Conservation (phyloP, 2,888 invertebrate genomes). For the Acanthococcus lagerstroemiae region DNA sequence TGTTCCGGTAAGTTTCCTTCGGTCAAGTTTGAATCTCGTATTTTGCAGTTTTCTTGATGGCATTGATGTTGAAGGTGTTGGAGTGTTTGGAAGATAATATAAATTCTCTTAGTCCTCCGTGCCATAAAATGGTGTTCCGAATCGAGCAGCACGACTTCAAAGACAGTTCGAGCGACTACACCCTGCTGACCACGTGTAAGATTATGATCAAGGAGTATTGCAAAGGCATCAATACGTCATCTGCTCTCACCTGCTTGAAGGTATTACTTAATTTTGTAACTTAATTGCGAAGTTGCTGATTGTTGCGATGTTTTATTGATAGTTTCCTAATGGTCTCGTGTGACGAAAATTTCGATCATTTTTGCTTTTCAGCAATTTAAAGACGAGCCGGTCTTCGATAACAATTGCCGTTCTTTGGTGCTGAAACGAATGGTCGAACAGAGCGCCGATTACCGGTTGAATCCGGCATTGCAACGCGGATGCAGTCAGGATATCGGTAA, state of each 20-base stretch:
- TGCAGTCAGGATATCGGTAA: slow-evolving; percentile 74
- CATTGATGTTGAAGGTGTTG: slow-evolving; percentile 57
- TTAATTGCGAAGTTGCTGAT: slow-evolving; percentile 9
- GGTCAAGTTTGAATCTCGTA: no score
- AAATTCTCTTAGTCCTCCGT: slow-evolving; percentile 50
- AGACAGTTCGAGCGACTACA: slow-evolving; percentile 80
- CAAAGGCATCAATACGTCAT: slow-evolving; percentile 55
- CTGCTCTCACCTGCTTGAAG: slow-evolving; percentile 68
- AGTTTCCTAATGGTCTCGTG: no score
- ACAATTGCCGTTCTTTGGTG: slow-evolving; percentile 73
- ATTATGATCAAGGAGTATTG: slow-evolving; percentile 80
- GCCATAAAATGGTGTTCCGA: slow-evolving; percentile 72
- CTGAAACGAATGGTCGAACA: slow-evolving; percentile 80
- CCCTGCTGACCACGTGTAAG: slow-evolving; percentile 71
- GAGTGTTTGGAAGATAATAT: slow-evolving; percentile 65
- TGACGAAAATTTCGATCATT: background rate
- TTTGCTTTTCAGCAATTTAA: slow-evolving; percentile 42
- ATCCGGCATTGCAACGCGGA: slow-evolving; percentile 68
- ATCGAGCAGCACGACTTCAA: slow-evolving; percentile 76
- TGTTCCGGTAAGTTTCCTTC: background rate
- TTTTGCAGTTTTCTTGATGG: slow-evolving; percentile 34
- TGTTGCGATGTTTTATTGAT: no score
- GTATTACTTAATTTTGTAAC: slow-evolving; percentile 40
- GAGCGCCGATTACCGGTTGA: slow-evolving; percentile 80
- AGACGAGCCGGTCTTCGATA: slow-evolving; percentile 67